These are phyloP conservation scores for Xiphophorus birchmanni DNA, from an alignment of 2,797 vertebrate genomes.

Conservation along the genomic window DNA sequence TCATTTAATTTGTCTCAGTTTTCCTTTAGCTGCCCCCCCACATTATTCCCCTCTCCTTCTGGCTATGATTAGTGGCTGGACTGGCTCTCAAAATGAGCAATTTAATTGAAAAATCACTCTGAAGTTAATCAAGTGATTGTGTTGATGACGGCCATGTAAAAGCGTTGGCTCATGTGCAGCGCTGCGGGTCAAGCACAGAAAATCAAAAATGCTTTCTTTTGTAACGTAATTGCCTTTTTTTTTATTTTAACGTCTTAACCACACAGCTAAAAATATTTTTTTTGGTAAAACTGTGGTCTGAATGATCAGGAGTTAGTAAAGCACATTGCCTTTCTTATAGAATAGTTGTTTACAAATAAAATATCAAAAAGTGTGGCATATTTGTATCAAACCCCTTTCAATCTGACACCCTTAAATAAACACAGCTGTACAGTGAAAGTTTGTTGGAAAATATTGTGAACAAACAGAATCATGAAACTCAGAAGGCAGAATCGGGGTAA, in stretches of 20 bases:
- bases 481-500: background rate
- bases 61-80: conserved; percentile 57
- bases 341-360: background rate
- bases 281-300: background rate
- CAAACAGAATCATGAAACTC: background rate
- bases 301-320: background rate
- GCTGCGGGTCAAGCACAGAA: conserved; percentile 20
- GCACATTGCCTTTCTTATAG: background rate
- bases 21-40: conserved; percentile 38
- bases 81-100: conserved; percentile 43
- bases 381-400: background rate
- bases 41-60: conserved; percentile 45
- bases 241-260: background rate
- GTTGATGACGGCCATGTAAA: conserved; percentile 34
- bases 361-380: background rate
- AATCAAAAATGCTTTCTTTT: conserved; percentile 15
- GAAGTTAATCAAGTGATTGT: conserved; percentile 66
- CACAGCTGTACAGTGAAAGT: background rate
- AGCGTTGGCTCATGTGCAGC: conserved; percentile 18
- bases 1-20: conserved; percentile 59
- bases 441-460: background rate
- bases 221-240: no score
- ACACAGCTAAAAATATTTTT: background rate
- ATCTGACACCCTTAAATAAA: background rate
- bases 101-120: conserved; percentile 65